Evolutionary conservation across 1,140 invertebrate genomes (phyloP).

Genomic region (Caenorhabditis tropicalis): DNA sequence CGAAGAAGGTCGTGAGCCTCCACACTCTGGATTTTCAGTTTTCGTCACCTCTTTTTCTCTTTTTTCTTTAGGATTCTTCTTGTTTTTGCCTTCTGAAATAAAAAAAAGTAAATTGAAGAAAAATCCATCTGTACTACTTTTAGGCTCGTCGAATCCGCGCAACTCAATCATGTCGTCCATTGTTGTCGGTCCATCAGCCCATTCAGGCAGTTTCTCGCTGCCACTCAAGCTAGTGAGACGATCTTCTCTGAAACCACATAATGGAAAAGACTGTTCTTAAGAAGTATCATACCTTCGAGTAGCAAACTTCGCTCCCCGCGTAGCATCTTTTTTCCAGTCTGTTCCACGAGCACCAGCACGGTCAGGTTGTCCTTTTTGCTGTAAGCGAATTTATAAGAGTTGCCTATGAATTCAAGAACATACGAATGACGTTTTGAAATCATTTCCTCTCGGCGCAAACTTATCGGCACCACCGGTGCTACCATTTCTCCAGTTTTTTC

Average conservation of each 20-base stretch:
- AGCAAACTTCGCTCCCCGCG: neutral
- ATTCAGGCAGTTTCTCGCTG: conserved; percentile 60
- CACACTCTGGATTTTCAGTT: neutral
- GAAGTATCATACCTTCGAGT: neutral
- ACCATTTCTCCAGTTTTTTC: conserved; percentile 37
- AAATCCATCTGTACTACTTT: neutral
- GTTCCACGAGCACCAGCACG: neutral
- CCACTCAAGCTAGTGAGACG: conserved; percentile 30
- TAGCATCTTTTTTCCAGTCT: neutral
- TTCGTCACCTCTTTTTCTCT: neutral
- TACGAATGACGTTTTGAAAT: conserved; percentile 58
- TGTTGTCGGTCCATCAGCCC: conserved; percentile 61
- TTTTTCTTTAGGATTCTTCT: conserved; percentile 31
- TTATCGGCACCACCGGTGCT: conserved; percentile 48
- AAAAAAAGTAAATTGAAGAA: neutral
- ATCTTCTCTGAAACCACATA: neutral
- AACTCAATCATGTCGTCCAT: conserved; percentile 61
- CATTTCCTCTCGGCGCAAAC: conserved; percentile 48
- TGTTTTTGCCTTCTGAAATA: conserved; percentile 41
- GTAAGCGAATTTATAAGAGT: neutral
- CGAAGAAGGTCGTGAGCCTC: neutral
- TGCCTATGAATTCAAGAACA: neutral
- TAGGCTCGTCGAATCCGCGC: conserved; percentile 59
- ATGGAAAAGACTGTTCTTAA: neutral
- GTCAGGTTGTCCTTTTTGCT: conserved; percentile 51